Evolutionary conservation across 2,888 invertebrate genomes (phyloP).

Genomic region (Rhagophthalmus giganteus): DNA sequence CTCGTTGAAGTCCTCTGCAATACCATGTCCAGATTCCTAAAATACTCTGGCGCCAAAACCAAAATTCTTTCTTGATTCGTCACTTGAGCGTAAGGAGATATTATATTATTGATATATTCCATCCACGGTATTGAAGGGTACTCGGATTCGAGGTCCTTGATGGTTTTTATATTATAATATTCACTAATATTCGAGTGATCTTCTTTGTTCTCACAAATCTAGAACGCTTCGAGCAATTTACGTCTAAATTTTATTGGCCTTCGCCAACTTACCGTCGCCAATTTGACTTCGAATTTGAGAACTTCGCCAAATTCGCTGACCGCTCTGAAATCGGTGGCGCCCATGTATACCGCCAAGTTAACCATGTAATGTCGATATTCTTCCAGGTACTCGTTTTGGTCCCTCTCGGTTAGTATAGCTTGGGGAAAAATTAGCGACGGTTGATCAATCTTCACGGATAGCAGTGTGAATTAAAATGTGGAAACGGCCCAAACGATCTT

Average conservation of each 20-base stretch:
- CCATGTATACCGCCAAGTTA: constrained; percentile 40
- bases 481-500: no score
- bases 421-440: constrained; percentile 32
- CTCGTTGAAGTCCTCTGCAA: constrained; percentile 33
- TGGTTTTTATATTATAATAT: constrained; percentile 58
- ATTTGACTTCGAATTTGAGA: constrained; percentile 37
- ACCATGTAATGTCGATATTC: constrained; percentile 40
- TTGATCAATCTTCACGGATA: constrained; percentile 39
- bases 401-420: constrained; percentile 32
- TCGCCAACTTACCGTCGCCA: constrained; percentile 32
- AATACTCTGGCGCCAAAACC: constrained; percentile 57
- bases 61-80: constrained; percentile 54
- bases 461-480: no score
- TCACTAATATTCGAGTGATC: constrained; percentile 25
- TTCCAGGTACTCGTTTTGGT: constrained; percentile 30
- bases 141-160: constrained; percentile 54
- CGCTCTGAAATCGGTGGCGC: constrained; percentile 37
- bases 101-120: constrained; percentile 55
- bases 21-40: constrained; percentile 48
- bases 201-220: constrained; percentile 39
- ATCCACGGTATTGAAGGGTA: constrained; percentile 55
- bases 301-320: constrained; percentile 36
- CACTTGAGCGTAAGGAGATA: constrained; percentile 46
- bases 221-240: constrained; percentile 1
- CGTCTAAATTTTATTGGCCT: no score